Base-by-base conservation (phyloP, 2,113 vertebrate genomes). In the Prionailurus viverrinus region DNA sequence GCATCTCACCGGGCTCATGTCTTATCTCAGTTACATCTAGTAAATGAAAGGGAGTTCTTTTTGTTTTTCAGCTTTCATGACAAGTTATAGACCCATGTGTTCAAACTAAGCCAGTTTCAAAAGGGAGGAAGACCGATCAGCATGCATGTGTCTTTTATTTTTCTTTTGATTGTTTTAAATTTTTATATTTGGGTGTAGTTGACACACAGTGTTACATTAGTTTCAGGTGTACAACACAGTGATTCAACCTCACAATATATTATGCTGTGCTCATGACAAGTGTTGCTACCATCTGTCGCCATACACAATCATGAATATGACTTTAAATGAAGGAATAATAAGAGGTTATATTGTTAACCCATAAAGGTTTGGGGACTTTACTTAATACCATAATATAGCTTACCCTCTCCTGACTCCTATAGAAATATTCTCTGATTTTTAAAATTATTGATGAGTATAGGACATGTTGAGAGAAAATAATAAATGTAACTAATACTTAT, bases 351-450 rank as follows among this genome's bases (percentile, higher is more conserved):
- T 48, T 61, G 2, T n/a, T 96, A 66, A 86, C 11, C 0, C 6
- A 73, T 51, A 53, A 84, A 78, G 3, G n/a, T 55, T 51, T 81
- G 1, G 51, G 23, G 19, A 1, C 53, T 78, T 89, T 82, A 31
- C 0, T 51, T 48, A 58, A 19, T 39, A 41, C 7, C 16, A n/a
- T 8, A 66, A 11, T 27, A 53, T 12, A 92, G 0, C 9, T 73
- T 86, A 58, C 23, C 5, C 19, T 48, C 29, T 79, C 15, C 7
- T 78, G 3, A 36, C 7, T 83, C 31, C 16, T 76, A 1, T 21
- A 45, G 48, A 94, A 73, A 89, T 61, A 85, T 3, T 83, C 12
- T 10, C n/a, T 80, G 16, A 33, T 76, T 95, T 83, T 48, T 39
- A 4, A 51, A 69, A 51, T 12, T 33, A 74, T 45, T 61, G 15